These are phyloP conservation scores for Orchesella flavescens DNA, from an alignment of 2,888 invertebrate genomes.

Conservation along the genomic window DNA sequence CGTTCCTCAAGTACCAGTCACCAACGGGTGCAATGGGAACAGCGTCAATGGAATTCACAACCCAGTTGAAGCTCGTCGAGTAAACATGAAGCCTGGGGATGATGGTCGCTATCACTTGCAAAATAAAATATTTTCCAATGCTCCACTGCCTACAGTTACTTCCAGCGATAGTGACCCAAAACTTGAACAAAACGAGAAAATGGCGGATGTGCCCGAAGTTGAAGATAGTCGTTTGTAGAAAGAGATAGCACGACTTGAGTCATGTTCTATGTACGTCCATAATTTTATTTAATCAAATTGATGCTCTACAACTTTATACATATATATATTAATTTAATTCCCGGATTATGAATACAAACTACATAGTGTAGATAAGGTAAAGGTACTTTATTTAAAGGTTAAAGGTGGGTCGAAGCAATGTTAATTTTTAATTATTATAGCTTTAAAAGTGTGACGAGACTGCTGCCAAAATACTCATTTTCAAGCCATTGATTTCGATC, in stretches of 20 bases:
- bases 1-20: too few relatives aligned
- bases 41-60: not conserved
- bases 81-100: slow-evolving; percentile 53
- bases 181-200: not conserved
- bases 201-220: not conserved
- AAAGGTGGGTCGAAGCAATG: too few relatives aligned
- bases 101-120: slow-evolving; percentile 50
- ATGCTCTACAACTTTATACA: too few relatives aligned
- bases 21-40: too few relatives aligned
- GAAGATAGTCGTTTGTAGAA: slow-evolving; percentile 10
- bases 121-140: not conserved
- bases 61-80: slow-evolving; percentile 31
- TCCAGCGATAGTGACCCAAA: not conserved
- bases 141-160: not conserved
- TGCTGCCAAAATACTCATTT: slow-evolving; percentile 1
- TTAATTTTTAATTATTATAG: too few relatives aligned
- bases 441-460: too few relatives aligned
- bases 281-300: too few relatives aligned
- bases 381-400: too few relatives aligned
- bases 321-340: too few relatives aligned
- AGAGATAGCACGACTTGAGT: not conserved
- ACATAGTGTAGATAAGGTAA: too few relatives aligned
- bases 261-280: too few relatives aligned
- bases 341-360: too few relatives aligned
- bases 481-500: not conserved